Percentiles rank a stretch among this genome's conserved stretches.
These are phyloP conservation scores for Chionomys nivalis DNA, from an alignment of 2,113 vertebrate genomes.

Conservation along the genomic window DNA sequence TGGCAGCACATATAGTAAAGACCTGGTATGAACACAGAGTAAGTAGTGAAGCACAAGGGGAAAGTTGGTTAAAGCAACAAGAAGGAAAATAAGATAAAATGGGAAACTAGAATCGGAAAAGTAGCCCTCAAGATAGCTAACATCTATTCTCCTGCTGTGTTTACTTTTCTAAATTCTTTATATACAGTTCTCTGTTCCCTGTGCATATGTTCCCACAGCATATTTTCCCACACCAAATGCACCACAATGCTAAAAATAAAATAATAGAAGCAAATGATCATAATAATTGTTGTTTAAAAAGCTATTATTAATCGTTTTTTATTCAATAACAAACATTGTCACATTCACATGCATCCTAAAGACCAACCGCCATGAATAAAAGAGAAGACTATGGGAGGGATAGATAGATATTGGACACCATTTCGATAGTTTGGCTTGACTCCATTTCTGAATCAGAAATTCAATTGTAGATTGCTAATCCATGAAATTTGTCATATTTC, in stretches of 20 bases:
- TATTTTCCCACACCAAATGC: neutral
- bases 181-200: neutral
- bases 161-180: constrained; percentile 15
- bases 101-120: neutral
- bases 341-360: neutral
- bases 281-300: neutral
- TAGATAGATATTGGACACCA: constrained; percentile 45
- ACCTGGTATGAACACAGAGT: neutral
- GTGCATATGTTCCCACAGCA: too few relatives aligned
- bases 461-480: constrained; percentile 66
- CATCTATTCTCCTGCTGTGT: neutral
- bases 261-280: constrained; percentile 21
- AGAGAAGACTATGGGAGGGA: constrained; percentile 22
- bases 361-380: neutral
- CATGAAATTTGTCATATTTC: constrained; percentile 70
- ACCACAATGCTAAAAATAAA: neutral
- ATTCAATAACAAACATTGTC: constrained; percentile 39
- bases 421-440: constrained; percentile 65
- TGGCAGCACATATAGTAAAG: neutral
- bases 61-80: neutral
- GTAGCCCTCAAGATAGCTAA: neutral
- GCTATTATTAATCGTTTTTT: neutral
- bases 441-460: constrained; percentile 69
- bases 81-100: neutral
- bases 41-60: neutral